phyloP scores from a whole-genome alignment of 2,888 invertebrate species.

The Lasioglossum vierecki region DNA sequence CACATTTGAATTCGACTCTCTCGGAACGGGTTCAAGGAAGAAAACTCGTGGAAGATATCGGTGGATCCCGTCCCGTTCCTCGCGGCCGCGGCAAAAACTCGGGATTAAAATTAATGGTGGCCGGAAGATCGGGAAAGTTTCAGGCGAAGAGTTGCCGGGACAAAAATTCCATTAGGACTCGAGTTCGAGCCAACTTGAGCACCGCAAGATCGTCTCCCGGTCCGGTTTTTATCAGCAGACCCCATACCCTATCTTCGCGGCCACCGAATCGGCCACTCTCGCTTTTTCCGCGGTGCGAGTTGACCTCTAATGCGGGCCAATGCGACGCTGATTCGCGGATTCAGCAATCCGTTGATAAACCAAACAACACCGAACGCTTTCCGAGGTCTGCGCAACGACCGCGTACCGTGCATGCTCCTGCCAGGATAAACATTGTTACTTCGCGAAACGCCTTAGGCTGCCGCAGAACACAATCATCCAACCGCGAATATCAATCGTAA shows the following conservation, averaged over 20 bases:
- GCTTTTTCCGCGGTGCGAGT: slow-evolving; percentile 17
- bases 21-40: not conserved
- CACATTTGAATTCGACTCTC: not conserved
- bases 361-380: not conserved
- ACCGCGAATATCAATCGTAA: too few relatives aligned
- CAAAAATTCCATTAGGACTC: slow-evolving; percentile 43
- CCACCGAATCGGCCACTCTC: slow-evolving; percentile 29
- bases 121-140: slow-evolving; percentile 35
- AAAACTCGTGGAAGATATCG: not conserved
- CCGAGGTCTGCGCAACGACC: not conserved
- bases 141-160: not conserved
- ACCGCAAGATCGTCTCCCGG: slow-evolving; percentile 26
- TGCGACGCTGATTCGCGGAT: not conserved
- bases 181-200: slow-evolving; percentile 35
- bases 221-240: slow-evolving; percentile 31
- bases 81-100: slow-evolving; percentile 20
- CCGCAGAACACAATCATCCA: not conserved
- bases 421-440: not conserved
- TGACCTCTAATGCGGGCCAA: not conserved
- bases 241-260: not conserved
- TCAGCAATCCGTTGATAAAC: not conserved
- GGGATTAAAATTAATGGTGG: slow-evolving; percentile 31
- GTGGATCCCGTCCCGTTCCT: not conserved
- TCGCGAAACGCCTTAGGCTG: not conserved
- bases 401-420: not conserved